phyloP scores from a whole-genome alignment of 2,797 vertebrate species.

The Microcaecilia unicolor region DNA sequence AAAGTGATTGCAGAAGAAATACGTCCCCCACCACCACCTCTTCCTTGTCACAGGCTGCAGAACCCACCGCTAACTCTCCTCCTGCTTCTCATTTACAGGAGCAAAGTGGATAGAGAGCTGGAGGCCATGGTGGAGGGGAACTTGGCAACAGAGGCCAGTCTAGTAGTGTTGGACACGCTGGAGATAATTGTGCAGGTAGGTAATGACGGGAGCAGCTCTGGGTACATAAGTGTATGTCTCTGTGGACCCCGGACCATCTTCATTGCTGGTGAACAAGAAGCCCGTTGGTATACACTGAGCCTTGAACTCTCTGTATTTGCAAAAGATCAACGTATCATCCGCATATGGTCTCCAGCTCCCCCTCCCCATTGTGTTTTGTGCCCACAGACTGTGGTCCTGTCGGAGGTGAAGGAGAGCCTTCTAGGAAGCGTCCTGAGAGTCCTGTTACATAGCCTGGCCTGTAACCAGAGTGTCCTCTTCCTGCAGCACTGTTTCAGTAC shows the following conservation, averaged over 20 bases:
- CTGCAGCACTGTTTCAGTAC: constrained; percentile 85
- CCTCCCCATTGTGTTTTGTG: not conserved
- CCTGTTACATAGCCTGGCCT: constrained; percentile 78
- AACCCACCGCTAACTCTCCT: not conserved
- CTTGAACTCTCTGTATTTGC: not conserved
- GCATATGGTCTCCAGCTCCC: too few species aligned
- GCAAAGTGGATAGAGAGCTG: constrained; percentile 79
- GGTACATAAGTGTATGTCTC: too few species aligned
- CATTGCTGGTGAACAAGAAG: not conserved
- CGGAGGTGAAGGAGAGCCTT: constrained; percentile 80
- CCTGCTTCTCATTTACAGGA: constrained; percentile 42
- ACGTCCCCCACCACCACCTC: too few species aligned
- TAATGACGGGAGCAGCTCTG: too few species aligned
- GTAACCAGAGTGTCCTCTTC: constrained; percentile 80
- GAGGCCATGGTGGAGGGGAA: constrained; percentile 85
- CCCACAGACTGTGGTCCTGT: constrained; percentile 62
- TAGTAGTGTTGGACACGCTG: constrained; percentile 78
- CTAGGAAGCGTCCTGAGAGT: constrained; percentile 76
- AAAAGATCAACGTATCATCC: too few species aligned
- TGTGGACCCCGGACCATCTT: not conserved
- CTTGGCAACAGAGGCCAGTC: constrained; percentile 74
- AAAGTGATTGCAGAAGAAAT: too few species aligned
- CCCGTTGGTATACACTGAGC: too few species aligned
- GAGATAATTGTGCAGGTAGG: constrained; percentile 91
- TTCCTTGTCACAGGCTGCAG: too few species aligned